Conservation (phyloP, 2,797 vertebrate genomes). For the Peromyscus nudipes region DNA sequence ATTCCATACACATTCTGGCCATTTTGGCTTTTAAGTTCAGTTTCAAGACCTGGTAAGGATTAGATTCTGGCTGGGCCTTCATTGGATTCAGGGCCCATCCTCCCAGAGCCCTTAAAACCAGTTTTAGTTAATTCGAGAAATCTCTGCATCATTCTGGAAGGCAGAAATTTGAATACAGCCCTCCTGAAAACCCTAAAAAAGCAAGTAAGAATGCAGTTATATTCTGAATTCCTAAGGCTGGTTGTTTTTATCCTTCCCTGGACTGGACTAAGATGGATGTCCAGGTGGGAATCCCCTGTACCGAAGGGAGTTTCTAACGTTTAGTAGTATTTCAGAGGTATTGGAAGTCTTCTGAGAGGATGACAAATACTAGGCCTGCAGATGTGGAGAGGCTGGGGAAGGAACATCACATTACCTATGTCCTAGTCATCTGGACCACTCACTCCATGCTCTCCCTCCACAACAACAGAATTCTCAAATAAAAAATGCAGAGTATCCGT, state of each 20-base stretch:
- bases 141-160: background rate
- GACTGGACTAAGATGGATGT: background rate
- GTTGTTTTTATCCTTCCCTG: background rate
- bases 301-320: background rate
- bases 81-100: background rate
- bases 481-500: background rate
- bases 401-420: too few relatives aligned
- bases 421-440: rapidly evolving
- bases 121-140: background rate
- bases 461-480: background rate
- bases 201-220: background rate
- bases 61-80: background rate
- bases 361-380: rapidly evolving
- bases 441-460: rapidly evolving
- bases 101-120: background rate
- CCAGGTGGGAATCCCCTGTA: background rate
- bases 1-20: background rate
- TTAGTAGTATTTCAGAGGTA: background rate
- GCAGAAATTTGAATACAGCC: background rate
- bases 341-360: background rate
- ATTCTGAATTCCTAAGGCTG: background rate
- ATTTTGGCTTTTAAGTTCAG: background rate
- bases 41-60: background rate
- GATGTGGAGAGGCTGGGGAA: background rate
- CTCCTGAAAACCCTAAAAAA: background rate